Conservation (phyloP, 1,140 invertebrate species). For the Drosophila serrata region DNA sequence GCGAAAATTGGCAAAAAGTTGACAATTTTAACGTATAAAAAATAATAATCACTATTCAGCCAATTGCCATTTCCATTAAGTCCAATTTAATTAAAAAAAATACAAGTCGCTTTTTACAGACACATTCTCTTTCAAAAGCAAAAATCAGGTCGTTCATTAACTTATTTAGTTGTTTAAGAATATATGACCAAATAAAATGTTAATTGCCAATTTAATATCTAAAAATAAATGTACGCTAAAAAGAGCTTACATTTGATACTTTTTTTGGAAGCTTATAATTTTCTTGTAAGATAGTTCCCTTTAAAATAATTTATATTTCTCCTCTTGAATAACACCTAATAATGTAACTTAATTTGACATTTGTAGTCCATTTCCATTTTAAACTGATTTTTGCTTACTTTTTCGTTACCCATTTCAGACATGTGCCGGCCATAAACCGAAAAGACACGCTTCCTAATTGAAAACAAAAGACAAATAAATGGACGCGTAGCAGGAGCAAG, state of each 20-base stretch:
- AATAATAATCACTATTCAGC: too few relatives aligned
- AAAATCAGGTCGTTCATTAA: background rate
- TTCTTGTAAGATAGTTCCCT: background rate
- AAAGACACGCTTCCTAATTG: conserved; percentile 74
- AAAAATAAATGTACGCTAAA: too few relatives aligned
- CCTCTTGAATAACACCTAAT: background rate
- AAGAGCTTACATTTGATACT: too few relatives aligned
- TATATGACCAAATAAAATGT: background rate
- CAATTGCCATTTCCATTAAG: background rate
- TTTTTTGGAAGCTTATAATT: too few relatives aligned
- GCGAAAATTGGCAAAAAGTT: too few relatives aligned
- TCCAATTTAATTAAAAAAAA: background rate
- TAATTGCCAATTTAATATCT: background rate
- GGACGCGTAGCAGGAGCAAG: conserved; percentile 68
- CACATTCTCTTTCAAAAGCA: background rate
- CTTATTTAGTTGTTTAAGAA: background rate
- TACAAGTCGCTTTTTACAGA: background rate
- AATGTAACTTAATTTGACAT: background rate
- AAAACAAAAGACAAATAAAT: conserved; percentile 68
- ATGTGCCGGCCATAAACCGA: conserved; percentile 75
- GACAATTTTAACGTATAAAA: too few relatives aligned
- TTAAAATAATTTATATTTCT: background rate
- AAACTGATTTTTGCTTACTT: conserved; percentile 22
- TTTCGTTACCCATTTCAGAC: conserved; percentile 56
- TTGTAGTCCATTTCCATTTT: conserved; percentile 29